Base-by-base conservation (phyloP, 2,888 invertebrate genomes). In the Drosophila austrosaltans region DNA sequence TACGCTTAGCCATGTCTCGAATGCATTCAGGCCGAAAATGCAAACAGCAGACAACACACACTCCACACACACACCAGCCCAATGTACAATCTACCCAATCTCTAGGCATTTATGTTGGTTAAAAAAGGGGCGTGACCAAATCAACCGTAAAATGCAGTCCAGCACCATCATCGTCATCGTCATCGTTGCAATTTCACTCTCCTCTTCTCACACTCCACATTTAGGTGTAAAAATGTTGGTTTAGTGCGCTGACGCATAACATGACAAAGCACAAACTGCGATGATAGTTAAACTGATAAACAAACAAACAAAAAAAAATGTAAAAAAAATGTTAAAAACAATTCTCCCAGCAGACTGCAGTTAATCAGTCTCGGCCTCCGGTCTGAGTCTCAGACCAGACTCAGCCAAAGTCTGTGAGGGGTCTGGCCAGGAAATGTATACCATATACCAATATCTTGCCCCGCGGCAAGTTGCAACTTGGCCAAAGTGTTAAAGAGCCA, bases 211-310 rank as follows among this genome's bases (percentile, higher is more conserved):
- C 74, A 44, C 74, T 72, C 87, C 69, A 69, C 66, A 71, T 73
- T 87, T 82, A 89, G 85, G 89, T 86, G 85, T 86, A 89, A 89
- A 89, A 86, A 86, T 86, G 89, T 87, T 82, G 81, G 85, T 75
- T 86, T 89, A 86, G 88, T 85, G 78, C 85, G 75, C 67, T 89
- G 88, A 89, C 86, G 85, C 85, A 88, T 89, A 76, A 84, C 61
- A 58, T 66, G 67, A 71, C 63, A 82, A 76, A 72, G 61, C 53
- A 68, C 69, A 67, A 63, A 71, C 67, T 58, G 74, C 64, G 75
- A 85, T 81, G 79, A 72, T 39, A 12, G 57, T 57, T 25, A 16
- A 25, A 48, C 68, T 77, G 81, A 87, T 89, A 88, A 75, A 25
- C 22, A 40, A 12, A 40, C 66, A 56, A 53, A 53, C 63, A 66